These are phyloP conservation scores for Camponotus pennsylvanicus DNA, from an alignment of 1,140 invertebrate species.

Conservation along the genomic window DNA sequence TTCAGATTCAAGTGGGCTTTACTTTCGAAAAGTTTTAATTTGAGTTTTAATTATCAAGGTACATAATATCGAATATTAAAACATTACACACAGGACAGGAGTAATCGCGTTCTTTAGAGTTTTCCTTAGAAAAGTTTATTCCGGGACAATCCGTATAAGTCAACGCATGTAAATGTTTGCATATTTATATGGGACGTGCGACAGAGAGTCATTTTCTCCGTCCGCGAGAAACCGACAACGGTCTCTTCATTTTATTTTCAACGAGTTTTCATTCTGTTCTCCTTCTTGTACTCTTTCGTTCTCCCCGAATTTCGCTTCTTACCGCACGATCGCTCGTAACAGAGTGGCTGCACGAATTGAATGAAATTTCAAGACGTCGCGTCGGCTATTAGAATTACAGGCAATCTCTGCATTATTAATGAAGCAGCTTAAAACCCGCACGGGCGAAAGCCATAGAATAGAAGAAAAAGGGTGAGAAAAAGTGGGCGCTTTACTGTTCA, in stretches of 20 bases:
- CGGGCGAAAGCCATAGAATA: background rate
- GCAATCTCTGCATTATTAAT: slow-evolving; percentile 66
- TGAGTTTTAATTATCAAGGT: slow-evolving; percentile 32
- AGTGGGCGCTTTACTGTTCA: background rate
- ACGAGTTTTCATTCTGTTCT: background rate
- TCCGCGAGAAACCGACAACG: background rate
- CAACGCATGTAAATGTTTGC: slow-evolving; percentile 20
- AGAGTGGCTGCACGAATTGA: slow-evolving; percentile 53
- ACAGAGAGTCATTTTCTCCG: background rate
- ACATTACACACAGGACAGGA: background rate
- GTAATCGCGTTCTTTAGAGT: background rate
- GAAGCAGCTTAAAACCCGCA: slow-evolving; percentile 45
- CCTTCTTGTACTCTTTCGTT: background rate
- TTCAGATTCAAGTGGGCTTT: slow-evolving; percentile 1
- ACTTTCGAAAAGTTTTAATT: slow-evolving; percentile 27
- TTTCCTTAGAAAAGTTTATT: background rate
- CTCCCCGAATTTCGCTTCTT: slow-evolving; percentile 22
- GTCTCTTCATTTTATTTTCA: slow-evolving; percentile 31
- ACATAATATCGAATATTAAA: slow-evolving; percentile 27
- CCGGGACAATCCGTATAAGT: background rate
- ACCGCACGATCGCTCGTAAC: slow-evolving; percentile 53
- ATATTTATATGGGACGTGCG: background rate
- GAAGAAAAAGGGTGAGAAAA: background rate
- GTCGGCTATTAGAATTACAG: slow-evolving; percentile 43
- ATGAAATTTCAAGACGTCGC: slow-evolving; percentile 65